A percentile compares a stretch with the other conserved stretches of the same genome.
Conservation (phyloP, 2,888 invertebrate species). For the Bembecia ichneumoniformis region DNA sequence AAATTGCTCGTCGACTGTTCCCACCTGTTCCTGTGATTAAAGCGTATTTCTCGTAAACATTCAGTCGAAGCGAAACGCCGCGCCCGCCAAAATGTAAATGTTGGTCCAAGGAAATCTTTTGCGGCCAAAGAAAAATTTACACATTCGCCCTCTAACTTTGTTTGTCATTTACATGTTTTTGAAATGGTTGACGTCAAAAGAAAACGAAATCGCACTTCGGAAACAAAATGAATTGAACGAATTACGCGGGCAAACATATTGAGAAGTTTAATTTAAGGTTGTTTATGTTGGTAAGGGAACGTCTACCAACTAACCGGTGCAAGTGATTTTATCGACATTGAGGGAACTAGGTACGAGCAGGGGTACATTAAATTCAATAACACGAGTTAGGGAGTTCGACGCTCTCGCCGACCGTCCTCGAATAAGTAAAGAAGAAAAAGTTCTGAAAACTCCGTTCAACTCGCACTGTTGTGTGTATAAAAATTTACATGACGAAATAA, state of each 20-base stretch:
- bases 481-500: not conserved
- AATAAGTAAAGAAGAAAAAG: slow-evolving; percentile 67
- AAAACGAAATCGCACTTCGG: slow-evolving; percentile 13
- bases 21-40: slow-evolving; percentile 64
- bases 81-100: slow-evolving; percentile 48
- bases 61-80: slow-evolving; percentile 26
- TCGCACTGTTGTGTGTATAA: slow-evolving; percentile 52
- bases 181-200: slow-evolving; percentile 7
- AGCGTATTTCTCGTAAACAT: slow-evolving; percentile 52
- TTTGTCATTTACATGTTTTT: slow-evolving; percentile 28
- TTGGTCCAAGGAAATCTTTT: slow-evolving; percentile 50
- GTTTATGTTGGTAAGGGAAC: slow-evolving; percentile 12
- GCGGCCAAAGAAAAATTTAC: slow-evolving; percentile 50
- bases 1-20: slow-evolving; percentile 48
- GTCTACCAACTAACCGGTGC: slow-evolving; percentile 24
- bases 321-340: slow-evolving; percentile 56
- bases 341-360: slow-evolving; percentile 48
- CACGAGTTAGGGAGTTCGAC: slow-evolving; percentile 68
- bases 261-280: slow-evolving; percentile 11
- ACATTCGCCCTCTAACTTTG: slow-evolving; percentile 25
- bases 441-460: slow-evolving; percentile 58
- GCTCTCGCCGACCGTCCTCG: slow-evolving; percentile 68
- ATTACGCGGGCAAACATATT: not conserved
- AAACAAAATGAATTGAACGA: slow-evolving; percentile 1
- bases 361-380: slow-evolving; percentile 72